Conservation (phyloP, 2,113 vertebrate genomes). For the Dicaeum eximium region DNA sequence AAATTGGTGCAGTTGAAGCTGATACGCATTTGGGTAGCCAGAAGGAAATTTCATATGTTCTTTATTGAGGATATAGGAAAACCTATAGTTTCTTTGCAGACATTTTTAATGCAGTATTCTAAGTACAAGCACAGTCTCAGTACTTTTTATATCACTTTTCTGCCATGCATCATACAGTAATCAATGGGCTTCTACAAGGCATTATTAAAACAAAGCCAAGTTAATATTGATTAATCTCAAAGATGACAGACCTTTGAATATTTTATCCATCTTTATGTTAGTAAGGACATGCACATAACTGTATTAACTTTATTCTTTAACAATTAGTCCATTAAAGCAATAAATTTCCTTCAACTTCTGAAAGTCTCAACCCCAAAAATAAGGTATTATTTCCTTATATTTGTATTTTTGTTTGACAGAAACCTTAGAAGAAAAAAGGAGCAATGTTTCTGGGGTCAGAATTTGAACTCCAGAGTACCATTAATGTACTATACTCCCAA, state of each 20-base stretch:
- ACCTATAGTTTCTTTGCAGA: not conserved
- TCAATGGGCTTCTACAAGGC: not conserved
- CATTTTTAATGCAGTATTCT: not conserved
- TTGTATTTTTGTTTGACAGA: not conserved
- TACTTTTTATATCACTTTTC: not conserved
- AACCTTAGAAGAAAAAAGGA: not conserved
- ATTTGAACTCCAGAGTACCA: not conserved
- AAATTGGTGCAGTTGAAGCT: not conserved
- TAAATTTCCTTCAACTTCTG: not conserved
- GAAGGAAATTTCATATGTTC: not conserved
- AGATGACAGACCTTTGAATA: not conserved
- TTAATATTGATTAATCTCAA: not conserved
- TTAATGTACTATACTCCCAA: not conserved
- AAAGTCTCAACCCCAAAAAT: not conserved
- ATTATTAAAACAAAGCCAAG: not conserved
- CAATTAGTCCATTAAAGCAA: not conserved
- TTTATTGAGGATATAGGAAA: not conserved
- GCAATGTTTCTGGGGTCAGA: not conserved
- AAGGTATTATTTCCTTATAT: not conserved
- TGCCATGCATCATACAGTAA: not conserved
- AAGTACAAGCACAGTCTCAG: not conserved
- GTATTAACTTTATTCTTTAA: not conserved
- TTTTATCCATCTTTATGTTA: not conserved
- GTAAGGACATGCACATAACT: not conserved
- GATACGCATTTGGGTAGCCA: rapidly evolving